Evolutionary conservation across 2,113 vertebrate genomes (phyloP), one percentile per base, ranked within the genome.

Genomic region (Eira barbara): DNA sequence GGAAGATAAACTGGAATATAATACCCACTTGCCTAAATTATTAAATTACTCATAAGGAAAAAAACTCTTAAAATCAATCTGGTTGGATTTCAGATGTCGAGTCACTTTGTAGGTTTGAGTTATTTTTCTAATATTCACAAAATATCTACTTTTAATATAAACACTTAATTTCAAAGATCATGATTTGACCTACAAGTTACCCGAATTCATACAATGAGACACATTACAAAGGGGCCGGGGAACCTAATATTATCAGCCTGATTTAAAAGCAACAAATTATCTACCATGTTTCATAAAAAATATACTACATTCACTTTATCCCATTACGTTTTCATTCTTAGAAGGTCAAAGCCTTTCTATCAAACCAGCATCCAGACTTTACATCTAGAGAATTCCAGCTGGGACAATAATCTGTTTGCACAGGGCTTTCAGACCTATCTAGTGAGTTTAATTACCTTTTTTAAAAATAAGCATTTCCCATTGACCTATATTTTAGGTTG

Each of bases 401-500:
- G 39, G 15, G 79, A 96, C n/a, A 76, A 73, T 59, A 52, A 93
- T 63, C n/a, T 80, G 15, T 83, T 80, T 59, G 36, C 29, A 94
- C 10, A 61, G 27, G 39, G 23, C 39, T 97, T 47, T 92, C 20
- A 94, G 29, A 69, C 27, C 47, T 91, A 61, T 20, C 67, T 80
- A 96, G 61, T 87, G 67, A 97, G 67, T 95, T 91, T 81, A 96
- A 97, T 78, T 61, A 80, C 20, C 15, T 71, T 82, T 69, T 34
- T 78, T 76, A 4, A 71, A 96, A 81, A 88, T 78, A 47, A 79
- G 21, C 13, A 9, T 34, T 94, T 90, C 49, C 73, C 57, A 67
- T 0, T 91, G 80, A 95, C 49, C 20, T 94, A 12, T 27, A 82
- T 91, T 57, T 80, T 71, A 49, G 45, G 34, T 74, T 12, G n/a